Base-by-base conservation (phyloP, 2,797 vertebrate species). In the Alca torda region DNA sequence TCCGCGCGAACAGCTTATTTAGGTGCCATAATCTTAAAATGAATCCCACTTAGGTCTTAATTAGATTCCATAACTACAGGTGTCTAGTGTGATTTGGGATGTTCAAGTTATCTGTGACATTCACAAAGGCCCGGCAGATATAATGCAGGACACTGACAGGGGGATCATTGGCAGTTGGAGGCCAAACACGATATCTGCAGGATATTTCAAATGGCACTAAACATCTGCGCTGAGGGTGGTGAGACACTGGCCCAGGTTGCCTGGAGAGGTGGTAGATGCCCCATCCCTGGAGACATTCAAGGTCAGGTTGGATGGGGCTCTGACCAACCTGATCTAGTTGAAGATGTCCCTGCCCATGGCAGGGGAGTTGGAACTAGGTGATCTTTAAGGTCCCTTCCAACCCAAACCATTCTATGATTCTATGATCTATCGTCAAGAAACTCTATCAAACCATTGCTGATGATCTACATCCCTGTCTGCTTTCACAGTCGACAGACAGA, bases 1-100 rank as follows among this genome's bases (percentile, higher is more conserved):
- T 67, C 41, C 1, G 5, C 0, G 0, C 15, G 19, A 86, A 51
- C 26, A 28, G 9, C 30, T 89, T 50, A 63, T 60, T 72, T 65
- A 84, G 45, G 23, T 53, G 60, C 18, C 60, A 69, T 45, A 75
- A 81, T 83, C 35, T 83, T 45, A 69, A 48, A 84, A 76, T 39
- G 6, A 90, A 65, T 73, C 43, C 57, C 81, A 81, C 51, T 63
- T 64, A 74, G 24, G 28, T n/a, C 35, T 70, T 79, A 82, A 90
- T 70, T 95, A 63, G 51, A 79, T 65, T 88, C 30, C 8, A 33
- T 37, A 89, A 59, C 30, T 56, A n/a, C 16, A 73, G 16, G 43
- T 67, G 35, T 51, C 31, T 24, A 54, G 21, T 59, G 39, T 1
- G 6, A 94, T 43, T 82, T 91, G 80, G 30, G 39, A 84, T 65